Evolutionary conservation across 2,113 vertebrate genomes (phyloP).

Genomic region (Paraplagusia blochii): DNA sequence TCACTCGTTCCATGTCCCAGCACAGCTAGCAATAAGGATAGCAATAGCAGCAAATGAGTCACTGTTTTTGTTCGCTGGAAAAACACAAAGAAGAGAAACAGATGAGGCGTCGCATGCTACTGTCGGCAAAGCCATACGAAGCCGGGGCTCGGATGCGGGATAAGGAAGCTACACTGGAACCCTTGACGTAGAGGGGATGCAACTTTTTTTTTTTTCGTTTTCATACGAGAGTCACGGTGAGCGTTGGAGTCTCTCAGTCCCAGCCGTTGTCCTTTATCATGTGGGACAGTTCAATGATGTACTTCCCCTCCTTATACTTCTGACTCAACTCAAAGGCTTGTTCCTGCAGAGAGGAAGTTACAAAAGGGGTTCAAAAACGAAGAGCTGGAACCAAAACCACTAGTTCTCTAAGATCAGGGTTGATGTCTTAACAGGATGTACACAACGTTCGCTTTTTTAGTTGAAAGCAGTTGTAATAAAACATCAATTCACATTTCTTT

Average conservation of each 20-base stretch:
- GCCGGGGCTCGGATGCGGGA: constrained; percentile 49
- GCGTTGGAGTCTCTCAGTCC: constrained; percentile 80
- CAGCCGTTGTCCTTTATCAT: constrained; percentile 99
- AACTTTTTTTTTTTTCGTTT: constrained; percentile 48
- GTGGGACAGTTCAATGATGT: constrained; percentile 98
- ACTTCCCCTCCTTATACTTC: constrained; percentile 99
- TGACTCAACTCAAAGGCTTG: constrained; percentile 98
- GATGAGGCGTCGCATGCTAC: constrained; percentile 72
- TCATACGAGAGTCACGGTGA: constrained; percentile 50
- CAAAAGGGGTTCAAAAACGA: neutral
- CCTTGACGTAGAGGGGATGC: constrained; percentile 49
- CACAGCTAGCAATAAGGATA: constrained; percentile 57
- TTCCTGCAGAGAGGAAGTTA: constrained; percentile 75
- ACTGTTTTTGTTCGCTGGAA: constrained; percentile 46
- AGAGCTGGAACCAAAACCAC: neutral
- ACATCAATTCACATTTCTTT: too few species aligned
- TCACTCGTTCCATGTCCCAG: constrained; percentile 56
- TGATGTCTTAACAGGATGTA: neutral
- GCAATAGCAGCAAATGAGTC: constrained; percentile 51
- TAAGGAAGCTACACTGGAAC: constrained; percentile 69
- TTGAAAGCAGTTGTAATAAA: too few species aligned
- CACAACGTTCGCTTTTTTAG: too few species aligned
- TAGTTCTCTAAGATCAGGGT: neutral
- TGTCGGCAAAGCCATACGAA: constrained; percentile 66
- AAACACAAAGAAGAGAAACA: constrained; percentile 56